phyloP scores from a whole-genome alignment of 2,888 invertebrate species.

The Drosophila meridiana region DNA sequence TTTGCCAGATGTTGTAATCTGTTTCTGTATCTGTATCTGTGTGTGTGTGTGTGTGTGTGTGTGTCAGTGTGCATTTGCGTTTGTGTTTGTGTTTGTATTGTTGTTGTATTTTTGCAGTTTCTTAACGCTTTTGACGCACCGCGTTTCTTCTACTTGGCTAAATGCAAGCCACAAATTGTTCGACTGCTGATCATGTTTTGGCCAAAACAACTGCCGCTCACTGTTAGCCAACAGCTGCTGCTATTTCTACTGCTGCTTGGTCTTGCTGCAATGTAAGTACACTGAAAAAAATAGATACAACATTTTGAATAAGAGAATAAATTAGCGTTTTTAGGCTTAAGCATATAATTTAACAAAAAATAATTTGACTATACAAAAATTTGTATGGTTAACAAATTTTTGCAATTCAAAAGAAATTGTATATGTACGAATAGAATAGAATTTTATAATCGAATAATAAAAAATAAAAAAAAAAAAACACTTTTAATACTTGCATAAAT shows the following conservation, averaged over 20 bases:
- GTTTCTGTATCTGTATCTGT: constrained; percentile 17
- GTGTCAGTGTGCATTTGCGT: constrained; percentile 19
- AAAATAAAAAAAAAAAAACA: too few relatives aligned
- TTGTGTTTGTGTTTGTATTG: constrained; percentile 15
- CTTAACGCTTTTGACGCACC: constrained; percentile 19
- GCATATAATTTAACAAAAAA: too few relatives aligned
- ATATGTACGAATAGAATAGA: too few relatives aligned
- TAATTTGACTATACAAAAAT: too few relatives aligned
- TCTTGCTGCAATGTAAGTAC: constrained; percentile 69
- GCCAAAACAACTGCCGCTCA: constrained; percentile 62
- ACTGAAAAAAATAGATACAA: background rate
- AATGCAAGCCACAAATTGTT: constrained; percentile 55
- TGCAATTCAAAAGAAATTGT: too few relatives aligned
- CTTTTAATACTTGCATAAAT: too few relatives aligned
- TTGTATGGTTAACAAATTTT: too few relatives aligned
- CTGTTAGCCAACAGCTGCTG: constrained; percentile 59
- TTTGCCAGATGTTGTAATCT: constrained; percentile 59
- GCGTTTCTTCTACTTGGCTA: constrained; percentile 38
- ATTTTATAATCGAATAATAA: too few relatives aligned
- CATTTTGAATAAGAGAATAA: too few relatives aligned
- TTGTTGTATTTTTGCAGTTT: constrained; percentile 43
- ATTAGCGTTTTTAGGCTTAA: too few relatives aligned
- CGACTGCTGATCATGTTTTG: constrained; percentile 67
- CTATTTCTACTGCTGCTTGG: constrained; percentile 50
- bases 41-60: constrained; percentile 12